Conservation (phyloP, 2,113 vertebrate genomes). For the Paralichthys olivaceus region DNA sequence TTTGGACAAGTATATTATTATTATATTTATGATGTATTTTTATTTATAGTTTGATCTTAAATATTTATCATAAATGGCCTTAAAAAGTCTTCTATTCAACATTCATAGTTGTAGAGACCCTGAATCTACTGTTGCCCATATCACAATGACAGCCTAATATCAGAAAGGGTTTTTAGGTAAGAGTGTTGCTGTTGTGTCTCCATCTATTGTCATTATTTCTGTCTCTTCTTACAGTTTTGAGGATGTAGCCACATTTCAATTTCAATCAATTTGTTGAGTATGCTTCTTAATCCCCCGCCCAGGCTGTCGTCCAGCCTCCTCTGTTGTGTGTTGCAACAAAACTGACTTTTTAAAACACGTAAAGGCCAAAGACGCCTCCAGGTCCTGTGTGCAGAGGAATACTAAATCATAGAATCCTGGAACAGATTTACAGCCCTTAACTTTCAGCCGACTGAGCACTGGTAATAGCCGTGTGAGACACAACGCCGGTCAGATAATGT, state of each 20-base stretch:
- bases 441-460: conserved; percentile 41
- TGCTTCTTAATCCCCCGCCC: neutral
- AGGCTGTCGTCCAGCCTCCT: neutral
- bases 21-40: too few relatives aligned
- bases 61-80: too few relatives aligned
- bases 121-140: neutral
- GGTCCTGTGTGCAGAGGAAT: conserved; percentile 17
- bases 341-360: neutral
- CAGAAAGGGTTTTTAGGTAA: too few relatives aligned
- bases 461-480: conserved; percentile 42
- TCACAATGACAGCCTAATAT: too few relatives aligned
- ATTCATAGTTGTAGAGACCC: too few relatives aligned
- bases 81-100: too few relatives aligned
- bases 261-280: too few relatives aligned
- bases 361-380: conserved; percentile 3
- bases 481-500: conserved; percentile 54
- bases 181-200: neutral
- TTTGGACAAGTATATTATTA: too few relatives aligned
- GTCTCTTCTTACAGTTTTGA: neutral
- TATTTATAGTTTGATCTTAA: too few relatives aligned
- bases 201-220: neutral
- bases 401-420: conserved; percentile 39
- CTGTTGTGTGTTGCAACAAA: conserved; percentile 1
- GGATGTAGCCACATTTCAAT: neutral
- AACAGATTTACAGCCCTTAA: conserved; percentile 60